Conservation (phyloP, 1,140 invertebrate species). For the Temnothorax nylanderi region DNA sequence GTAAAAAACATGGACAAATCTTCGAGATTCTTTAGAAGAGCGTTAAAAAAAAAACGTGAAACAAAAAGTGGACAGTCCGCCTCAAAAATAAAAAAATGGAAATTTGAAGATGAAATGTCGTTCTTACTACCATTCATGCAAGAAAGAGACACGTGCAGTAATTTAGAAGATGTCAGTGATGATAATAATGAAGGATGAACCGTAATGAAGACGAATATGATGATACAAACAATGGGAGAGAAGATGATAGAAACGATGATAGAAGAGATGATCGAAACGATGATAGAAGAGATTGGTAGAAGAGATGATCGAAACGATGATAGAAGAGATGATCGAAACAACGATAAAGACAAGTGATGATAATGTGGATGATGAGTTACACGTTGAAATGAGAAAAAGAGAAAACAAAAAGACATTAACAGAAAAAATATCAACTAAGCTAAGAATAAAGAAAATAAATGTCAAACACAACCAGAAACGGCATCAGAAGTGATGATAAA, state of each 20-base stretch:
- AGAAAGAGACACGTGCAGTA: neutral
- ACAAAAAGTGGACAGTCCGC: neutral
- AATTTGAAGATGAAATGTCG: neutral
- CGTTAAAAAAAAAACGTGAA: neutral
- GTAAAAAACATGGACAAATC: neutral
- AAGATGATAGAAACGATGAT: neutral
- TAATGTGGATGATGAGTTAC: neutral
- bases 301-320: too few species aligned
- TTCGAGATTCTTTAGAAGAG: neutral
- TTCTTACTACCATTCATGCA: neutral
- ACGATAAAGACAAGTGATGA: neutral
- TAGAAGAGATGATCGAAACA: too few species aligned
- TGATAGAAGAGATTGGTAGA: neutral
- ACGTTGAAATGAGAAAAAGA: neutral
- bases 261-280: neutral
- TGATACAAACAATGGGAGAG: neutral
- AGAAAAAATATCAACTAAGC: neutral
- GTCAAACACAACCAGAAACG: neutral
- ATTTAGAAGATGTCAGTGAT: neutral
- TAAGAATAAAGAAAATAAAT: neutral
- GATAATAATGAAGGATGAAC: neutral
- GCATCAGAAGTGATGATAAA: slow-evolving; percentile 1
- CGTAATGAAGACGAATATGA: neutral
- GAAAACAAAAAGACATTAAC: neutral
- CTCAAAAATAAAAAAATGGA: slow-evolving; percentile 17